Conservation (phyloP, 2,888 invertebrate species). For the Prosopocoilus inquinatus region DNA sequence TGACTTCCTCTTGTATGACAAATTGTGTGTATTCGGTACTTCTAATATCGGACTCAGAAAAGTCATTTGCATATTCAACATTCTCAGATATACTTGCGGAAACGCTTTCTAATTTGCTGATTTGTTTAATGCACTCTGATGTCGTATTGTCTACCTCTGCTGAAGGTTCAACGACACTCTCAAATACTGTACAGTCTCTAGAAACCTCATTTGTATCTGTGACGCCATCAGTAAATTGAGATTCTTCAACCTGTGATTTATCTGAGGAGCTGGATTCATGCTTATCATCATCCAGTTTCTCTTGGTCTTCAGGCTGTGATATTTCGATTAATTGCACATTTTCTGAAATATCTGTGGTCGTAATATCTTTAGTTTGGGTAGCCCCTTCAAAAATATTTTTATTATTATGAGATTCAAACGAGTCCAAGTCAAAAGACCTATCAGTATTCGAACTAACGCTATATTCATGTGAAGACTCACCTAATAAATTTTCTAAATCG, state of each 20-base stretch:
- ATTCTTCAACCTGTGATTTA: not conserved
- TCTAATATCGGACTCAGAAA: not conserved
- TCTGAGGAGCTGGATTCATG: not conserved
- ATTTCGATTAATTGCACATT: not conserved
- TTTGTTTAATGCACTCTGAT: not conserved
- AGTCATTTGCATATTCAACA: not conserved
- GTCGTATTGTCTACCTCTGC: too few relatives aligned
- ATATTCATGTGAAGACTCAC: conserved; percentile 29
- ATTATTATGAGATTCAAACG: not conserved
- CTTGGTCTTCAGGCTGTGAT: not conserved
- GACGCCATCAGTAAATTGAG: not conserved
- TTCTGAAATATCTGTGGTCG: not conserved
- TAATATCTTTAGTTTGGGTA: not conserved
- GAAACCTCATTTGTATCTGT: not conserved
- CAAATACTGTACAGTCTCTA: not conserved
- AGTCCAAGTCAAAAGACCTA: conserved; percentile 2
- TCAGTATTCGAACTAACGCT: conserved; percentile 10
- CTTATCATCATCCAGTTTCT: not conserved
- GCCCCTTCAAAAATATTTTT: not conserved
- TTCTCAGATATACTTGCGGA: not conserved
- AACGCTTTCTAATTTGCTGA: not conserved
- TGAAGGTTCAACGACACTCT: not conserved
- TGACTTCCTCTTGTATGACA: too few relatives aligned
- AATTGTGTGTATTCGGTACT: too few relatives aligned
- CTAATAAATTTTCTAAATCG: conserved; percentile 47